Base-by-base conservation (phyloP, 2,797 vertebrate species). In the Heteromormyrus szaboi region DNA sequence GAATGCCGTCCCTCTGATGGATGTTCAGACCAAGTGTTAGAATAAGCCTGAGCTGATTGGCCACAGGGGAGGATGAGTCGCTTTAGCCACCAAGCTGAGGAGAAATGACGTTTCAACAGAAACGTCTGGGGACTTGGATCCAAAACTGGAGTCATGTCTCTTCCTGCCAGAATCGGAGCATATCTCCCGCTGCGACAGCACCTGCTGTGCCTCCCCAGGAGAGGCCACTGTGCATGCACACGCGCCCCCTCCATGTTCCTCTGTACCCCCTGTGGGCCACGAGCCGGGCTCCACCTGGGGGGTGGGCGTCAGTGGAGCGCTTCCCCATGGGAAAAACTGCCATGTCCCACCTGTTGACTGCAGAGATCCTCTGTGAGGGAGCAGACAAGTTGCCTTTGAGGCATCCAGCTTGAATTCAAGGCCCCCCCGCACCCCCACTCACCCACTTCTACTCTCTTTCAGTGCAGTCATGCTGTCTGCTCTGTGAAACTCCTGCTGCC, bases 311-410 rank as follows among this genome's bases (percentile, higher is more conserved):
- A 9, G 22, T 8, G 94, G 91, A 91, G 88, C 92, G 91, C 93
- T 94, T 92, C 44, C 93, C 93, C 91, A 93, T 92, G 92, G 93
- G 90, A 93, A 93, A 94, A 93, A 93, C 94, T 95, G 94, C 92
- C 93, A 91, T 88, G 88, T 84, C 41, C 89, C 93, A 92, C 92
- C 91, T 93, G 93, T 92, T 92, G 90, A 84, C 92, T 91, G 89
- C 88, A 89, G 89, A 91, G 90, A 88, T 59, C 56, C 83, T 88
- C 19, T 85, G 54, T 4, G 89, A 91, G 90, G 81, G 46, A 88
- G 91, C 92, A 91, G 92, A 92, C 14, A 41, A 41, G 19, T n/a
- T 91, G 88, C 89, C 93, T 93, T 90, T 91, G 91, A 11, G 4
- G 6, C 87, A 62, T 62, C 33, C 53, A n/a, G 29, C 29, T 86